Evolutionary conservation across 2,113 vertebrate genomes (phyloP).

Genomic region (Argyrosomus japonicus): DNA sequence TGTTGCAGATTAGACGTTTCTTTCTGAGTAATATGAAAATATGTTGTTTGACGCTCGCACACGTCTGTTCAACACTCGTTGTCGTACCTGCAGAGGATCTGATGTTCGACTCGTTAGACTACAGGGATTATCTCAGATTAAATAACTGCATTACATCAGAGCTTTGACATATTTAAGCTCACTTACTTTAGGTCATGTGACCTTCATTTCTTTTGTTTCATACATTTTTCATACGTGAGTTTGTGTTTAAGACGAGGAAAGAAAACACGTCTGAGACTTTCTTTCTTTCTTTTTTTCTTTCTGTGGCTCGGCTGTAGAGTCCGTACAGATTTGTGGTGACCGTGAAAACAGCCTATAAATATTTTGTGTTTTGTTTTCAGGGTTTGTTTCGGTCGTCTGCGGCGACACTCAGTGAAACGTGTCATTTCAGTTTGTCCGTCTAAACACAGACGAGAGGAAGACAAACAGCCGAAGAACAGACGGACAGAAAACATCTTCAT

Average conservation of each 20-base stretch:
- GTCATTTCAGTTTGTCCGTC: slow-evolving; percentile 28
- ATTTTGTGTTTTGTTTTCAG: background rate
- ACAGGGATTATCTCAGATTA: no score
- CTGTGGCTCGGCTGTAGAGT: background rate
- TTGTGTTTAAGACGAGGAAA: no score
- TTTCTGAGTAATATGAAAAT: no score
- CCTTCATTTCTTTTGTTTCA: no score
- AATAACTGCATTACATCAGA: background rate
- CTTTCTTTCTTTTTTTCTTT: no score
- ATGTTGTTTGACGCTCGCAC: no score
- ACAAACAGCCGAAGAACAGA: slow-evolving; percentile 4
- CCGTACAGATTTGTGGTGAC: background rate
- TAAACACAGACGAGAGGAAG: background rate
- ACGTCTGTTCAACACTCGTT: no score
- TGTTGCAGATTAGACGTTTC: no score
- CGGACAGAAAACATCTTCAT: slow-evolving; percentile 44
- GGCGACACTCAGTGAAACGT: background rate
- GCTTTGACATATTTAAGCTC: background rate
- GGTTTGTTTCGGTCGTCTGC: background rate
- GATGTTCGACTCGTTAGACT: no score
- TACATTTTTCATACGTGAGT: no score
- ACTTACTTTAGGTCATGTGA: background rate
- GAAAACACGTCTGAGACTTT: no score
- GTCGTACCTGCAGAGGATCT: no score
- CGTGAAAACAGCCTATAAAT: background rate